Evolutionary conservation across 2,113 vertebrate genomes (phyloP).

Genomic region (Nothocercus nigrocapillus): DNA sequence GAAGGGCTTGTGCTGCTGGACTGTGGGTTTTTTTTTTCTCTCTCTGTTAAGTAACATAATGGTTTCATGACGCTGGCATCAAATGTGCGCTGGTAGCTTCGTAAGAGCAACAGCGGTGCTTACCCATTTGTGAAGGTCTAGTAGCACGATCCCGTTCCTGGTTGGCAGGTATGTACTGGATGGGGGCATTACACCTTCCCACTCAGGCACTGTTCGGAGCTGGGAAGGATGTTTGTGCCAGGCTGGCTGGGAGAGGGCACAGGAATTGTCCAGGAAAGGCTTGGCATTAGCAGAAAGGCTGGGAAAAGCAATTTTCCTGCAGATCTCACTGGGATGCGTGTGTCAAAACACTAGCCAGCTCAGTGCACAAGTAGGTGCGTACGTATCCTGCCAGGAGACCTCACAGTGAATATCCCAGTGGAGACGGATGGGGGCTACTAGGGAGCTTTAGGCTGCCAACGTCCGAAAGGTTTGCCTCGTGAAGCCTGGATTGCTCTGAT

Average conservation of each 20-base stretch:
- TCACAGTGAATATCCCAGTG: neutral
- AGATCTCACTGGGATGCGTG: neutral
- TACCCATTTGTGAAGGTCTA: neutral
- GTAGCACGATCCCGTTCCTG: neutral
- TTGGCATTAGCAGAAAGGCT: neutral
- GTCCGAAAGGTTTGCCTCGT: neutral
- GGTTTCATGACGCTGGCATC: neutral
- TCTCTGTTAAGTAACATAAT: neutral
- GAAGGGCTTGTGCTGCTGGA: neutral
- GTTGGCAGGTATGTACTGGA: neutral
- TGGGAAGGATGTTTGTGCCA: neutral
- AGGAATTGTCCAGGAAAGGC: neutral
- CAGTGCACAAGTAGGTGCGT: neutral
- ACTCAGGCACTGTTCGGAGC: neutral
- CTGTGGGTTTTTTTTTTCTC: neutral
- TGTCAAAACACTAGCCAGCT: neutral
- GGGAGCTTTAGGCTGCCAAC: neutral
- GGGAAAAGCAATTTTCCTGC: neutral
- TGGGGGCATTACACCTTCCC: rapidly evolving
- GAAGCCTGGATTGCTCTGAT: neutral
- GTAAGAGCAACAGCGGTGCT: neutral
- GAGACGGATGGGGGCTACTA: neutral
- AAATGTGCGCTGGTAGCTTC: neutral
- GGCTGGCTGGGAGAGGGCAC: neutral
- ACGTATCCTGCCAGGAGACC: neutral